Conservation (phyloP, 53 echinoderm and acorn worm genomes). For the Temnopleurus reevesii region DNA sequence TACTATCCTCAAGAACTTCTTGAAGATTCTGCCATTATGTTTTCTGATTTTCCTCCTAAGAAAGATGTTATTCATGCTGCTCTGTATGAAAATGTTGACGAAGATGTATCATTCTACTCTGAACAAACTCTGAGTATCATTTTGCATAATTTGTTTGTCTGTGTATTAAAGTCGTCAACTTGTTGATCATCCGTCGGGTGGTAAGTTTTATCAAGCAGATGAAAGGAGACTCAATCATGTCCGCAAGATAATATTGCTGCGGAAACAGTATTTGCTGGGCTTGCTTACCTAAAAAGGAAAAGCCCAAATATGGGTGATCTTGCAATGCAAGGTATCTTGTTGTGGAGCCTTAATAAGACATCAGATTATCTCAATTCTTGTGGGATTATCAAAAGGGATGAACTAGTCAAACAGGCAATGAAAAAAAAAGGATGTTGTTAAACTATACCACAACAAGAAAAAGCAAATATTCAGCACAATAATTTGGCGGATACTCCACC, state of each 20-base stretch:
- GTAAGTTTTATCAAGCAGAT: background rate
- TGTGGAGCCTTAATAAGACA: conserved; percentile 29
- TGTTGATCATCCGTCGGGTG: conserved; percentile 20
- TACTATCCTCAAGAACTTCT: conserved; percentile 24
- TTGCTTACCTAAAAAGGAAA: conserved; percentile 63
- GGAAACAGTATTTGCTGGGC: conserved; percentile 68
- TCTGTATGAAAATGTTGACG: conserved; percentile 30
- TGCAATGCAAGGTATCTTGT: conserved; percentile 61
- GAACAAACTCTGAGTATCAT: conserved; percentile 62
- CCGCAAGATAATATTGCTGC: conserved; percentile 50
- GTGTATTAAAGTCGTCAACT: conserved; percentile 45
- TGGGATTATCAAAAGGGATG: background rate
- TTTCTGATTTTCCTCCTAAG: conserved; percentile 20
- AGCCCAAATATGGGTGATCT: conserved; percentile 59
- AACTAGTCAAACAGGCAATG: background rate
- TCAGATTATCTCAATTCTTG: background rate
- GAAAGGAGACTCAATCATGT: background rate
- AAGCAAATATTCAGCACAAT: conserved; percentile 50
- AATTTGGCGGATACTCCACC: conserved; percentile 39
- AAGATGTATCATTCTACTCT: conserved; percentile 49
- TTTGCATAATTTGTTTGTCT: conserved; percentile 66
- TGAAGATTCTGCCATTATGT: conserved; percentile 50
- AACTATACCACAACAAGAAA: background rate
- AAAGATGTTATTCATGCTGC: conserved; percentile 39
- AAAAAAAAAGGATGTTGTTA: background rate